phyloP scores from a whole-genome alignment of 2,113 vertebrate species.

The Mungos mungo region DNA sequence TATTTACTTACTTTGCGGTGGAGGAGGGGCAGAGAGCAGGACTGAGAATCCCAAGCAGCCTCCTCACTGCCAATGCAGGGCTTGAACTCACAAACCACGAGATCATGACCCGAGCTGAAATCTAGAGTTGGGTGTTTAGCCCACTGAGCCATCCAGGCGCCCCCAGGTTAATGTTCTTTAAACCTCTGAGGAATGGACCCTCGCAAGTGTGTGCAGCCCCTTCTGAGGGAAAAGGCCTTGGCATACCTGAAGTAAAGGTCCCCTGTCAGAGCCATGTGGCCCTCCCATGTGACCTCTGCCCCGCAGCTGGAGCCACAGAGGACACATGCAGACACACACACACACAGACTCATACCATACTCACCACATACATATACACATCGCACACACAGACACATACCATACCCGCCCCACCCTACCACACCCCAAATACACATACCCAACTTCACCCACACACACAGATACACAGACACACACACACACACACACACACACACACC shows the following conservation, averaged over 20 bases:
- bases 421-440: background rate
- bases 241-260: background rate
- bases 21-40: too few species aligned
- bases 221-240: background rate
- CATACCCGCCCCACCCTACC: background rate
- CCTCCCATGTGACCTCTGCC: background rate
- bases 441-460: too few species aligned
- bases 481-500: background rate
- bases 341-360: background rate
- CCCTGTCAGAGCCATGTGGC: background rate
- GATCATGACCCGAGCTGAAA: too few species aligned
- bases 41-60: too few species aligned
- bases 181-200: background rate
- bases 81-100: too few species aligned
- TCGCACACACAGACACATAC: background rate
- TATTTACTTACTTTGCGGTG: too few species aligned
- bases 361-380: too few species aligned
- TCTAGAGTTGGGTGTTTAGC: too few species aligned
- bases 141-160: too few species aligned
- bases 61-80: too few species aligned
- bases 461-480: background rate
- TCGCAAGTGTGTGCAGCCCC: background rate
- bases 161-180: background rate
- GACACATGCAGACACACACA: background rate
- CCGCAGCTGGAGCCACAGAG: background rate